phyloP scores from a whole-genome alignment of 92 coral and sea anemone species.

The Epizoanthus rinbou region DNA sequence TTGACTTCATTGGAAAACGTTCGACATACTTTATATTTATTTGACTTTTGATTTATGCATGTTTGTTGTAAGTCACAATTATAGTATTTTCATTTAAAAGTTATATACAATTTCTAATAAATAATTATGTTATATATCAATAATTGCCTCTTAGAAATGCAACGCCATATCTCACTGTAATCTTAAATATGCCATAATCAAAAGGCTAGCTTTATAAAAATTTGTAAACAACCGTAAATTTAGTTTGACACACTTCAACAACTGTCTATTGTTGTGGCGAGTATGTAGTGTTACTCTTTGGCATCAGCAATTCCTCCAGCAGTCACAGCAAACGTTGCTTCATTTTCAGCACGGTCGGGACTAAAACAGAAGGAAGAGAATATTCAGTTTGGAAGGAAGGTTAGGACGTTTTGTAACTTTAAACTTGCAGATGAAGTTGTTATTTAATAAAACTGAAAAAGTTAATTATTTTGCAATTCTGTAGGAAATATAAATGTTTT shows the following conservation, averaged over 20 bases:
- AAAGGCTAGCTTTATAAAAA: not conserved
- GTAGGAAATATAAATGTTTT: too few relatives aligned
- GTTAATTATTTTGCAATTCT: too few relatives aligned
- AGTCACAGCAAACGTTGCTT: constrained; percentile 98
- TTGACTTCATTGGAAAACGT: not conserved
- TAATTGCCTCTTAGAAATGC: not conserved
- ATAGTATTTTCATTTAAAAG: not conserved
- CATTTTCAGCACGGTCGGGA: constrained; percentile 97
- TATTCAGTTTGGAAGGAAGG: not conserved
- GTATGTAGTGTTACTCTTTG: constrained; percentile 66
- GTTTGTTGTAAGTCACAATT: not conserved
- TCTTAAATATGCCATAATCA: not conserved
- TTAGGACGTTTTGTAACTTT: not conserved
- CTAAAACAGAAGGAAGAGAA: constrained; percentile 46
- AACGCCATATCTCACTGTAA: too few relatives aligned
- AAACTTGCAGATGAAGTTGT: not conserved
- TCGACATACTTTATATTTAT: not conserved
- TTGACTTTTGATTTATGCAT: not conserved
- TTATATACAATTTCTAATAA: not conserved
- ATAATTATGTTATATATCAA: not conserved
- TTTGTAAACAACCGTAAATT: not conserved
- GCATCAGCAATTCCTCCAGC: constrained; percentile 98
- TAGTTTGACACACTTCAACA: too few relatives aligned
- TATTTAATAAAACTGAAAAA: not conserved
- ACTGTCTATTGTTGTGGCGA: not conserved